Conservation (phyloP, 2,113 vertebrate species). For the Sturnira hondurensis region DNA sequence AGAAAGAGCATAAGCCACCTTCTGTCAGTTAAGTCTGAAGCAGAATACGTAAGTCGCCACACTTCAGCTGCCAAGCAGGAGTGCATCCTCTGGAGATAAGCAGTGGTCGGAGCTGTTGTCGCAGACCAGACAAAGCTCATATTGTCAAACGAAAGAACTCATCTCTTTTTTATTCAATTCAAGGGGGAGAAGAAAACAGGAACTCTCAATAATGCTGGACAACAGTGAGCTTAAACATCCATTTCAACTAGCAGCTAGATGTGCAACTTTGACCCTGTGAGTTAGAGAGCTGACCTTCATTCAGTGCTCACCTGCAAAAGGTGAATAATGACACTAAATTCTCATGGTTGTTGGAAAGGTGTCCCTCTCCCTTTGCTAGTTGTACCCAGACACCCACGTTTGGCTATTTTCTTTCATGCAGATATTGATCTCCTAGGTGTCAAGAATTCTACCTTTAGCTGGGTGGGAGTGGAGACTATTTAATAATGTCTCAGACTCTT, state of each 20-base stretch:
- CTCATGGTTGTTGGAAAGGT: neutral
- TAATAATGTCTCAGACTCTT: neutral
- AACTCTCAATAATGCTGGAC: neutral
- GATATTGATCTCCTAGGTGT: neutral
- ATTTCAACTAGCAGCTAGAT: neutral
- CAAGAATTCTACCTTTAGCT: neutral
- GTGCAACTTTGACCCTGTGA: neutral
- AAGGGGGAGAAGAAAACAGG: neutral
- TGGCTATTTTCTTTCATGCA: neutral
- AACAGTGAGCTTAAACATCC: neutral
- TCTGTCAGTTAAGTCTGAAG: neutral
- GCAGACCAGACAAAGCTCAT: neutral
- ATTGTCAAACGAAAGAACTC: neutral
- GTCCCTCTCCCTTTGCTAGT: neutral
- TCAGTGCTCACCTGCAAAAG: neutral
- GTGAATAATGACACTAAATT: neutral
- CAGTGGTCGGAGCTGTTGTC: too few species aligned
- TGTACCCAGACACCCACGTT: neutral
- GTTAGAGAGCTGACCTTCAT: neutral
- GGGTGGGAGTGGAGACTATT: neutral
- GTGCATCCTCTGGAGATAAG: neutral
- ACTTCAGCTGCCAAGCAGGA: neutral
- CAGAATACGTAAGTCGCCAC: neutral
- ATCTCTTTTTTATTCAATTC: neutral
- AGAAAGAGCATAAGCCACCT: neutral